These are phyloP conservation scores for Aphis gossypii DNA, from an alignment of 1,140 invertebrate species.

Conservation along the genomic window DNA sequence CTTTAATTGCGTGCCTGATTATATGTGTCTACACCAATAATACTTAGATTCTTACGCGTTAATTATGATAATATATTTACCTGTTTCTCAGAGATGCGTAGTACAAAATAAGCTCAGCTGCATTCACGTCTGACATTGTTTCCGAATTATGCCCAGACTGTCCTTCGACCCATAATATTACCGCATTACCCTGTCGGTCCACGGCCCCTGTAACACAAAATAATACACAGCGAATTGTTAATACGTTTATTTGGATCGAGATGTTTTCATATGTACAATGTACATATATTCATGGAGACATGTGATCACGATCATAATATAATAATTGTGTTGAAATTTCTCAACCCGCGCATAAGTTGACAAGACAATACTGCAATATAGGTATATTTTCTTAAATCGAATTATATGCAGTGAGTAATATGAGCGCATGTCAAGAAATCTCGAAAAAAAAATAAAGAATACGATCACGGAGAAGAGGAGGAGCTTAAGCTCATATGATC, in stretches of 20 bases:
- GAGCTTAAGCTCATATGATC: neutral
- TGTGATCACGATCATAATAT: neutral
- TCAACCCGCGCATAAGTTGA: neutral
- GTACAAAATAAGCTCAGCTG: constrained; percentile 51
- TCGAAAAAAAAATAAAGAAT: neutral
- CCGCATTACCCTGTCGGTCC: constrained; percentile 40
- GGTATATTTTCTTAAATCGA: neutral
- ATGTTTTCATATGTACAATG: neutral
- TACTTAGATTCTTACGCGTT: neutral
- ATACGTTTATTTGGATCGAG: neutral
- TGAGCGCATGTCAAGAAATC: neutral
- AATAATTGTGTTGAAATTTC: neutral
- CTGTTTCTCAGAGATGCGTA: constrained; percentile 49
- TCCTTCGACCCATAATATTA: constrained; percentile 31
- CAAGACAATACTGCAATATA: neutral
- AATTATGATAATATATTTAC: neutral
- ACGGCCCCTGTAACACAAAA: constrained; percentile 30
- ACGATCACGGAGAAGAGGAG: neutral
- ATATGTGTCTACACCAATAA: neutral
- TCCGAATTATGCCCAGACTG: constrained; percentile 16
- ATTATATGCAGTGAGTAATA: neutral
- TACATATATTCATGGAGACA: neutral
- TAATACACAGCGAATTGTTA: neutral
- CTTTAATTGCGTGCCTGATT: neutral
- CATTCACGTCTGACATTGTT: neutral